phyloP scores from a whole-genome alignment of 2,113 vertebrate genomes.

The Sprattus sprattus region DNA sequence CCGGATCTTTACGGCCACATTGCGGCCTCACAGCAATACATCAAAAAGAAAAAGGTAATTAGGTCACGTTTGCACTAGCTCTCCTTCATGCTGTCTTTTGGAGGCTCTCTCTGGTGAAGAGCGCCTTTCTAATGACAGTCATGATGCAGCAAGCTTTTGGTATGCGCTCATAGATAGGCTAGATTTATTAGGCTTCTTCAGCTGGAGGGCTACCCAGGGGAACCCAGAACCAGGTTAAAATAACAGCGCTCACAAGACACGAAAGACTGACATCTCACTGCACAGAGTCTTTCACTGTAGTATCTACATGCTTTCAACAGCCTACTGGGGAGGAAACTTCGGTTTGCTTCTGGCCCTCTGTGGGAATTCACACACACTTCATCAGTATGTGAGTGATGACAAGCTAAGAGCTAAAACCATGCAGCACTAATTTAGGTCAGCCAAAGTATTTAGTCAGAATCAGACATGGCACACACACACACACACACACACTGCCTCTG shows the following conservation, averaged over 20 bases:
- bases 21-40: conserved; percentile 26
- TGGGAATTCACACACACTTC: background rate
- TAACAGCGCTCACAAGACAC: background rate
- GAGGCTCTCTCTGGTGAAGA: background rate
- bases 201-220: background rate
- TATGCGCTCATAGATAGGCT: background rate
- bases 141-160: conserved; percentile 3
- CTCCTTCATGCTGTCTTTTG: conserved; percentile 15
- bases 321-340: background rate
- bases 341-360: background rate
- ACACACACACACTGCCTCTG: too few species aligned
- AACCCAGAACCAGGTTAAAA: conserved; percentile 17
- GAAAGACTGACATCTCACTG: background rate
- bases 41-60: conserved; percentile 23
- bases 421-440: too few species aligned
- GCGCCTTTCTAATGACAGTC: background rate
- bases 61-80: conserved; percentile 14
- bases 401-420: too few species aligned
- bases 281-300: background rate
- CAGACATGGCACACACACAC: background rate
- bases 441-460: background rate
- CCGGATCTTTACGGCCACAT: conserved; percentile 42
- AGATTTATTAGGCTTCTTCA: background rate
- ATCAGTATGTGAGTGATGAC: too few species aligned
- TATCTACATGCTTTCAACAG: background rate